Conservation (phyloP, 2,888 invertebrate genomes). For the Thymelicus sylvestris region DNA sequence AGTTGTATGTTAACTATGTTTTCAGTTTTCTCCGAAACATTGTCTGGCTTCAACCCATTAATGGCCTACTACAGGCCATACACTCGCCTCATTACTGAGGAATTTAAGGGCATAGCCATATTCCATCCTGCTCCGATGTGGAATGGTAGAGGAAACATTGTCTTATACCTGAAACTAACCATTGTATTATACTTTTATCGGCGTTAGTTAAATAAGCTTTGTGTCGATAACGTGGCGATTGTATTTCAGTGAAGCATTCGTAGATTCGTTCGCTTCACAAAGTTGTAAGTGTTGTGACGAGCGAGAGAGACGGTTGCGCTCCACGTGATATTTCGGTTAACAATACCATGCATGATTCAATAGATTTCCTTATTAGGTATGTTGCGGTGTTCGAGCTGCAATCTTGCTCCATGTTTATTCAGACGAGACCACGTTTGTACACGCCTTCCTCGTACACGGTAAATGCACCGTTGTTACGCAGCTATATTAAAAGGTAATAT, state of each 20-base stretch:
- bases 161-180: too few relatives aligned
- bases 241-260: conserved; percentile 19
- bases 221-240: conserved; percentile 8
- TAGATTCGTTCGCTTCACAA: conserved; percentile 11
- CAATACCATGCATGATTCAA: conserved; percentile 49
- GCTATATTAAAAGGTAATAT: neutral
- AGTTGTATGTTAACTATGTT: too few relatives aligned
- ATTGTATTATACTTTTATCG: too few relatives aligned
- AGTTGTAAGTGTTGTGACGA: neutral
- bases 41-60: too few relatives aligned
- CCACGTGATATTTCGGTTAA: conserved; percentile 38
- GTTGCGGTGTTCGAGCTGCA: conserved; percentile 40
- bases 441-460: conserved; percentile 17
- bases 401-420: conserved; percentile 27
- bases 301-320: conserved; percentile 28
- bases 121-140: too few relatives aligned
- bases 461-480: conserved; percentile 4
- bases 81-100: too few relatives aligned
- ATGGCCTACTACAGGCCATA: too few relatives aligned
- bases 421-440: conserved; percentile 23
- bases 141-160: too few relatives aligned
- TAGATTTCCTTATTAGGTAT: conserved; percentile 56
- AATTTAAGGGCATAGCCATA: too few relatives aligned
- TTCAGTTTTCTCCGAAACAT: too few relatives aligned
- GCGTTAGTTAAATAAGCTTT: too few relatives aligned